Evolutionary conservation across 2,797 vertebrate genomes (phyloP).

Genomic region (Aphelocoma californica): DNA sequence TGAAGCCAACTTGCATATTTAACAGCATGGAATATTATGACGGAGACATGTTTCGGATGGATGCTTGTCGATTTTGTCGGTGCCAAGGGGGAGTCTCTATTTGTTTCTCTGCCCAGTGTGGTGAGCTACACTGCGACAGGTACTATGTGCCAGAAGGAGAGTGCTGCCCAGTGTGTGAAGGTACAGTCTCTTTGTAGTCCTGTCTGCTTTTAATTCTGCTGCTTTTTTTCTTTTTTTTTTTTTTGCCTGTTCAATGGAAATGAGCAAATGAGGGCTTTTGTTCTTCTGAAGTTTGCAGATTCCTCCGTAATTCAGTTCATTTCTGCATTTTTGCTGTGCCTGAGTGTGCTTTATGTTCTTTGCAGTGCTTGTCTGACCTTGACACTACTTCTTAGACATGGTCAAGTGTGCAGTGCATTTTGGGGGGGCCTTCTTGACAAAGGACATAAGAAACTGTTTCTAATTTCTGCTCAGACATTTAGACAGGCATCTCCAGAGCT

Average conservation of each 20-base stretch:
- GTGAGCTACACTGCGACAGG: conserved; percentile 83
- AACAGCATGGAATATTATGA: conserved; percentile 84
- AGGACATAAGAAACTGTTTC: background rate
- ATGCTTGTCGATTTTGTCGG: conserved; percentile 86
- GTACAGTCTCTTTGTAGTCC: conserved; percentile 57
- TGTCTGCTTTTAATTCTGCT: background rate
- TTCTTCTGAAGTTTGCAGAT: background rate
- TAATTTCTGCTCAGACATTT: background rate
- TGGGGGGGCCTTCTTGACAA: background rate
- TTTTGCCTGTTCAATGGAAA: background rate
- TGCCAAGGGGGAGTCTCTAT: conserved; percentile 89
- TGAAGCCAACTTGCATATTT: conserved; percentile 84
- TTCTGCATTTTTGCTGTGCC: background rate
- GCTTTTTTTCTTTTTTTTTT: background rate
- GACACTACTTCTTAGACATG: background rate
- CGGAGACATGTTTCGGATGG: conserved; percentile 89
- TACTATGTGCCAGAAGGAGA: conserved; percentile 89
- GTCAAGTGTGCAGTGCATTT: background rate
- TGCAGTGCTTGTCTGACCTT: background rate
- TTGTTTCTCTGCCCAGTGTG: conserved; percentile 88
- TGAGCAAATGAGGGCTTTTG: background rate
- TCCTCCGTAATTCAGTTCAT: background rate
- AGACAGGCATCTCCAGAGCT: background rate
- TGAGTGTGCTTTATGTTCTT: background rate
- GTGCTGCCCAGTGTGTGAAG: conserved; percentile 91